Evolutionary conservation across 1,140 invertebrate species (phyloP), one percentile per base, ranked within the genome.

Genomic region (Danaus melanippus): DNA sequence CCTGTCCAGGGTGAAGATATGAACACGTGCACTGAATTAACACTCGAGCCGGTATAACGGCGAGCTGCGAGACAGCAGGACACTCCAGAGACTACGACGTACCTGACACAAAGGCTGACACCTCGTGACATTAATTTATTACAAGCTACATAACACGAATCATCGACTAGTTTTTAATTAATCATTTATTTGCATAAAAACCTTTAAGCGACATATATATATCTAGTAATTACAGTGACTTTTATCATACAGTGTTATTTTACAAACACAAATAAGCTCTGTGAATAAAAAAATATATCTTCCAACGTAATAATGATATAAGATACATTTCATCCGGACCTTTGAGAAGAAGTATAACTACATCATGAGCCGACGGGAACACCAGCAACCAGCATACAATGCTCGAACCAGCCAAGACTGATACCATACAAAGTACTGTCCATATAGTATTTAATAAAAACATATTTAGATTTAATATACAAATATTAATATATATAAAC

Each of bases 171-270:
- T 62, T 63, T 69, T 62, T 73, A 66, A 7, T 63, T 79, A 63
- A 73, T 74, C 55, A 65, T 63, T 86, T 84, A 86, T 82, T 84
- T 65, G 79, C 80, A 86, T 82, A 83, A 71, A 85, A 82, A 83
- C 63, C 76, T 32, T 81, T 76, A 84, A 86, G 79, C 83, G 64
- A 72, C 60, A 76, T 82, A 75, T 71, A 75, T 71, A 62, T 64
- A 61, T 71, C 69, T 52, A 79, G 71, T 80, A 61, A 76, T 60
- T 60, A 75, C 72, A 74, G 64, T 80, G 77, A 83, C 76, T 80
- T 56, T 76, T 82, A 76, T 77, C 62, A 77, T 78, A 84, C 76
- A 83, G 61, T 71, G 71, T 81, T 67, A 74, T 58, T 74, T 74
- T 75, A 78, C 72, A 79, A 83, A 82, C 70, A 73, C 68, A 76